Base-by-base conservation (phyloP, 1,140 invertebrate species). In the Alviniconcha marisindica region DNA sequence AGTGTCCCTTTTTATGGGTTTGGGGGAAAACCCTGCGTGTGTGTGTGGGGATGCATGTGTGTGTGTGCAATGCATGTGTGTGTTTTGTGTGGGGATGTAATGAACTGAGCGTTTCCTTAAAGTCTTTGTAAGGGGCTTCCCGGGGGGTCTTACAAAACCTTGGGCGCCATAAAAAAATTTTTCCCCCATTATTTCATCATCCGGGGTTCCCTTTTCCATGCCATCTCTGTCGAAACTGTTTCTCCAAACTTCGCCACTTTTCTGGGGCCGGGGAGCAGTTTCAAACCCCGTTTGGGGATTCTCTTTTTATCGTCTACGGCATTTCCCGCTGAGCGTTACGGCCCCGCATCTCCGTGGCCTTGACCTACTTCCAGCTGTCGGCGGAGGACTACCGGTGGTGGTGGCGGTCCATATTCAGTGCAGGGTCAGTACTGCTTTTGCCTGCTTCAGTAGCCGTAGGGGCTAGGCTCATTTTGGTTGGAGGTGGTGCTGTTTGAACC, bases 331-430 rank as follows among this genome's bases (percentile, higher is more conserved):
- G 7, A 93, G 92, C 82, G 94, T 94, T 10, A 94, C 94, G 10
- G 94, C 93, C n/a, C 14, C 94, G 94, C 84, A 94, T 95, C 36
- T 94, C 94, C 21, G 91, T 94, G 51, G 94, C 94, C 10, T 89
- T 94, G 51, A 94, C 94, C 79, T 95, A 94, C 90, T 94, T 94
- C 85, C 94, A 94, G 84, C 87, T 95, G 33, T 93, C 94, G 60
- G 91, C 93, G 18, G 94, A 94, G 87, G 94, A 94, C 88, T 94
- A 95, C 88, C 88, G 94, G 69, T 95, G 94, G 94, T 95, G 94
- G 94, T 95, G 94, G 94, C 85, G 93, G 51, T 94, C 94, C 31
- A 92, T 94, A 44, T 92, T 94, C 86, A 93, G 91, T 90, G 92
- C 93, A 44, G 94, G 94, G 93, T 94, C n/a, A n/a, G n/a, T n/a